Conservation (phyloP, 2,888 invertebrate genomes). For the Limnephilus marmoratus region DNA sequence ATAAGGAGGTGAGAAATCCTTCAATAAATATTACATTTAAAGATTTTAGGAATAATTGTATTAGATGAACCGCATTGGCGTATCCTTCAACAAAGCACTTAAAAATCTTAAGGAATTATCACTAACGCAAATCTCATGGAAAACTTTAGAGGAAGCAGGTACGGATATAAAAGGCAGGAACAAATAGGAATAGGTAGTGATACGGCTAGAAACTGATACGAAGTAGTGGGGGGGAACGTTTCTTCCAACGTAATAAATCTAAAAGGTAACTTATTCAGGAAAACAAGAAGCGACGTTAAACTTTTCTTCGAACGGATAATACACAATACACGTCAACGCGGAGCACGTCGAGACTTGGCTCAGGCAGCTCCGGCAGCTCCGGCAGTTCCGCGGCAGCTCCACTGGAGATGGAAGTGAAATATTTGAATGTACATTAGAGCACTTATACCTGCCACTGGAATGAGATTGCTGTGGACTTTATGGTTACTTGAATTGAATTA, state of each 20-base stretch:
- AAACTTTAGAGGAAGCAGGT: not conserved
- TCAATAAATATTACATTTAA: no score
- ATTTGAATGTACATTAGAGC: not conserved
- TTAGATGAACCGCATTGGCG: not conserved
- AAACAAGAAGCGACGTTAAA: constrained; percentile 30
- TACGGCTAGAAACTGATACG: not conserved
- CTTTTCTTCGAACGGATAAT: not conserved
- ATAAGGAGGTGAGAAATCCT: not conserved
- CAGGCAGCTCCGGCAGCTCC: no score
- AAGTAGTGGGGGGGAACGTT: not conserved
- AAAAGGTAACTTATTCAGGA: constrained; percentile 29
- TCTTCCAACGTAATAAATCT: constrained; percentile 25
- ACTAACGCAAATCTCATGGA: no score
- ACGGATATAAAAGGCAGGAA: no score
- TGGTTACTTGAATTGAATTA: not conserved
- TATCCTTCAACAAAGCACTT: not conserved
- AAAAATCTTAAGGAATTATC: no score
- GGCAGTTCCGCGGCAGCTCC: no score
- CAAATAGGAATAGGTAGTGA: not conserved
- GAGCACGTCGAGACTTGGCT: not conserved
- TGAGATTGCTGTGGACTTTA: not conserved
- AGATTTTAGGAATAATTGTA: not conserved
- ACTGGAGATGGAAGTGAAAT: not conserved
- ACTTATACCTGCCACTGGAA: not conserved
- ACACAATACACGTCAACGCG: constrained; percentile 14